Evolutionary conservation across 2,888 invertebrate species (phyloP), one percentile per base, ranked within the genome.

Genomic region (Andrena praecox): DNA sequence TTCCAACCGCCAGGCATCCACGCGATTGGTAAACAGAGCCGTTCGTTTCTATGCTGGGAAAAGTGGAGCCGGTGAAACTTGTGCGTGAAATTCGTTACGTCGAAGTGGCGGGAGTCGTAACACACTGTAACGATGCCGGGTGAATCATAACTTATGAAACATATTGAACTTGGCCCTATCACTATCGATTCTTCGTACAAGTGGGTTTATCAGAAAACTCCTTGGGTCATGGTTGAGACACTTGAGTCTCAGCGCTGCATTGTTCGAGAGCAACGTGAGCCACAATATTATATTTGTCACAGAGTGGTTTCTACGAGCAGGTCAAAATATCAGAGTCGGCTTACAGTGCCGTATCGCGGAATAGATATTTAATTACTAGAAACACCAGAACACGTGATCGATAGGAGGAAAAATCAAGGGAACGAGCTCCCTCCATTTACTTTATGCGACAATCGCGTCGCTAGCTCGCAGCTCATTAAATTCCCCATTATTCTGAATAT

Each of bases 191-290:
- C 31, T 12, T 8, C 33, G n/a, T 12, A 24, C 10, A n/a, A 68
- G 12, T 24, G 31, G 12, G 20, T 5, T 54, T 68, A 68, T 54
- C 54, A 6, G 5, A 20, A 10, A 12, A 29, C 31, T 29, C 20
- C 31, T 29, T 67, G 12, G 68, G 68, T 68, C 68, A 54, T 12
- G 68, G 50, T 20, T 67, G 48, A 29, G 67, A 31, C 50, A 48
- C 42, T 42, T 16, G 16, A 4, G 42, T 5, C 16, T 42, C 31
- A 7, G 12, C 7, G 66, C 2, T 66, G 48, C 48, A 50, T 5
- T 66, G n/a, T 16, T 42, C 48, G n/a, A 7, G n/a, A 4, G 8
- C 48, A 5, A 8, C 48, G 8, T 8, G 27, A n/a, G 29, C 7
- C 29, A 29, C 48, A 50, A 50, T 48, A 66, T 29, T 10, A 35